phyloP scores from a whole-genome alignment of 2,888 invertebrate species.

The Oligia fasciuncula region DNA sequence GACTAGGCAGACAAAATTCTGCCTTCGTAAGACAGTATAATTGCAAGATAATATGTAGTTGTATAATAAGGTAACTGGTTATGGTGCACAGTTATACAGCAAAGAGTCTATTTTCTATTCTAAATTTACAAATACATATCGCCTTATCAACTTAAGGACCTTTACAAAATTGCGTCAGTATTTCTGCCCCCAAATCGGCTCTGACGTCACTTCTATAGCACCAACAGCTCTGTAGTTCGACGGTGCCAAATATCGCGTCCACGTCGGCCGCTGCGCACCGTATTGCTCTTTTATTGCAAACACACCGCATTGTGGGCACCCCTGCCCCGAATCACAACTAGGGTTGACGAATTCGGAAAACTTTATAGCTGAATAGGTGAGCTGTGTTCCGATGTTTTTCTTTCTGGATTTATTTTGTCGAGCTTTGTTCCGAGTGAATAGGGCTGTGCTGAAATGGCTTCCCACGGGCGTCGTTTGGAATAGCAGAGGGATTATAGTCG shows the following conservation, averaged over 20 bases:
- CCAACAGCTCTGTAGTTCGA: conserved; percentile 37
- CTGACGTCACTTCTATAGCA: conserved; percentile 20
- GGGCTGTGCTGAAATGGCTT: conserved; percentile 45
- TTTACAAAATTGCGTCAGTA: not conserved
- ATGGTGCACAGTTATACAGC: not conserved
- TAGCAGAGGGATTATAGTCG: conserved; percentile 40
- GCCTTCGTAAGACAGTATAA: not conserved
- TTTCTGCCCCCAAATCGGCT: not conserved
- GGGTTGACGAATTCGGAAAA: conserved; percentile 58
- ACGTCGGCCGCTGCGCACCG: conserved; percentile 28
- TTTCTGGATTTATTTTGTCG: conserved; percentile 51
- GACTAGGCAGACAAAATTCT: too few species aligned
- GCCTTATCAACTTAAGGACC: not conserved
- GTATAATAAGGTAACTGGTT: not conserved
- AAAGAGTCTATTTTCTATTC: not conserved
- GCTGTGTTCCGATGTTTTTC: conserved; percentile 48
- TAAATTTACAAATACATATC: not conserved
- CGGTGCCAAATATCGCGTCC: conserved; percentile 58
- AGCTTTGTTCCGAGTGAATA: conserved; percentile 58
- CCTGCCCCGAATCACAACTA: conserved; percentile 58
- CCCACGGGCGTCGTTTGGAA: conserved; percentile 53
- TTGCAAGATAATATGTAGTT: not conserved
- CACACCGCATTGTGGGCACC: conserved; percentile 55
- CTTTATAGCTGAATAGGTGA: conserved; percentile 59
- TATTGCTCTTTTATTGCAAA: conserved; percentile 63